Evolutionary conservation across 2,113 vertebrate genomes (phyloP).

Genomic region (Acrocephalus arundinaceus): DNA sequence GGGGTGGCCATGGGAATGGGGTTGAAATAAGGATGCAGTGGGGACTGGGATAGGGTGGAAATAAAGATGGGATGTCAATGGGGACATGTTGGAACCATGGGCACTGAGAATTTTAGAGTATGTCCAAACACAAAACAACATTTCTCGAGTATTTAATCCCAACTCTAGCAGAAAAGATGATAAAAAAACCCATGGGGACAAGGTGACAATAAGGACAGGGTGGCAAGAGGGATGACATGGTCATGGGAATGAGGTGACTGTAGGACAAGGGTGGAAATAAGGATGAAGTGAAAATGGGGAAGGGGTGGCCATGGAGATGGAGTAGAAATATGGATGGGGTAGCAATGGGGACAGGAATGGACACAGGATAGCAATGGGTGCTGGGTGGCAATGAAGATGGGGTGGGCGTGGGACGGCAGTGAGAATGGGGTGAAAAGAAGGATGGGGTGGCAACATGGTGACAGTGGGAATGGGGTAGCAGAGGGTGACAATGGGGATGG

Average conservation of each 20-base stretch:
- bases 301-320: accelerated
- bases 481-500: neutral
- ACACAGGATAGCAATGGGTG: neutral
- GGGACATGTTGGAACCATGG: too few relatives aligned
- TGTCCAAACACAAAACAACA: too few relatives aligned
- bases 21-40: too few relatives aligned
- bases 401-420: accelerated
- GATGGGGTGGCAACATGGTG: accelerated
- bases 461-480: neutral
- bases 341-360: accelerated
- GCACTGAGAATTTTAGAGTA: too few relatives aligned
- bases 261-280: too few relatives aligned
- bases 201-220: neutral
- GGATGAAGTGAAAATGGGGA: neutral
- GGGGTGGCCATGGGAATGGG: too few relatives aligned
- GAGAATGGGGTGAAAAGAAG: too few relatives aligned
- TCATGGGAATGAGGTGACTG: accelerated
- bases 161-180: too few relatives aligned
- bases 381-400: neutral
- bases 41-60: neutral
- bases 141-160: too few relatives aligned
- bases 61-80: neutral
- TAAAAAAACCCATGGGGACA: too few relatives aligned
- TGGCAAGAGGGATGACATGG: neutral
- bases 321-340: too few relatives aligned